phyloP scores from a whole-genome alignment of 2,113 vertebrate species.

The Paradoxurus hermaphroditus region DNA sequence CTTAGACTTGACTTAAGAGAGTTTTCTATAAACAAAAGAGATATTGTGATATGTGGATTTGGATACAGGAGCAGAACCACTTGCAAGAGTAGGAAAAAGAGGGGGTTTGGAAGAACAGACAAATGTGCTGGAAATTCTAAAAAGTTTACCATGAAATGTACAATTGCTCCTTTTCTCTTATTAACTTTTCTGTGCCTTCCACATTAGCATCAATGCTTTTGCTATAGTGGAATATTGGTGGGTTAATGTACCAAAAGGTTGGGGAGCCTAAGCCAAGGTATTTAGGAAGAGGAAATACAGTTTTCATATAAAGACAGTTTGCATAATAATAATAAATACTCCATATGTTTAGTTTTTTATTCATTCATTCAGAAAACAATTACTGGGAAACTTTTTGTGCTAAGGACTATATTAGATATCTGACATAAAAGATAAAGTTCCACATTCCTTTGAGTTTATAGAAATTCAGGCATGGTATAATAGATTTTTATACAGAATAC shows the following conservation, averaged over 20 bases:
- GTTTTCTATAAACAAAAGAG: background rate
- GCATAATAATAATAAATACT: background rate
- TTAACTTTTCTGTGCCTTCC: background rate
- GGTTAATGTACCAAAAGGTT: background rate
- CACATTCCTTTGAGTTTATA: background rate
- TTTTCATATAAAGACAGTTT: background rate
- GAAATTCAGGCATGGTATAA: background rate
- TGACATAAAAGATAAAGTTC: background rate
- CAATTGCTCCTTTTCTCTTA: background rate
- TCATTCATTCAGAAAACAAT: background rate
- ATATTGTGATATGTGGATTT: background rate
- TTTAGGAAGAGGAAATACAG: background rate
- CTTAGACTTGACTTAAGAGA: background rate
- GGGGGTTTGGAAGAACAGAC: background rate
- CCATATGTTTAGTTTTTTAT: background rate
- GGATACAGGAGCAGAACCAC: background rate
- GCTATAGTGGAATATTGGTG: background rate
- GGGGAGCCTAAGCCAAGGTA: background rate
- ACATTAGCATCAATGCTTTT: background rate
- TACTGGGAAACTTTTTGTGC: background rate
- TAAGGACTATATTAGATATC: background rate
- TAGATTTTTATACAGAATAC: background rate
- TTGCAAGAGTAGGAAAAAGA: background rate
- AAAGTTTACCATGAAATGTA: background rate
- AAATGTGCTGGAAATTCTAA: background rate